Evolutionary conservation across 2,888 invertebrate species (phyloP).

Genomic region (Polydrusus pterygomalis): DNA sequence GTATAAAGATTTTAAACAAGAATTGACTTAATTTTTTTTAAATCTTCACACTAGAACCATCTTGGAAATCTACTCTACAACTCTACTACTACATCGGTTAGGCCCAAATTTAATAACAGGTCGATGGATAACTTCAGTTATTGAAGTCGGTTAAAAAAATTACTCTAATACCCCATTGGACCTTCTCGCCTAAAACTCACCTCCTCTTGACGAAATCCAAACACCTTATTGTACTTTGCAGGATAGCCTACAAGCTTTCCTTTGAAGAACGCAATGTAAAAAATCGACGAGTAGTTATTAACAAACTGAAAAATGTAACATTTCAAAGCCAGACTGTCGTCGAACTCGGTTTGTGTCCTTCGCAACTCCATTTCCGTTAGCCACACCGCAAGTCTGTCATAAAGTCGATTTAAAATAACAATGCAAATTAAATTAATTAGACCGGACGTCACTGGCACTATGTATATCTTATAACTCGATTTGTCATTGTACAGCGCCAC

Average conservation of each 20-base stretch:
- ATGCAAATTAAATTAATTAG: conserved; percentile 86
- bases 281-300: conserved; percentile 91
- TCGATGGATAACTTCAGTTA: too few species aligned
- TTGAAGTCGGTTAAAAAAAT: too few species aligned
- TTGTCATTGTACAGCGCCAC: conserved; percentile 74
- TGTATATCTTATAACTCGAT: conserved; percentile 77
- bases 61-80: too few species aligned
- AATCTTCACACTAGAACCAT: too few species aligned
- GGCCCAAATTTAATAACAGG: too few species aligned
- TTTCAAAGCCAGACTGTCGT: conserved; percentile 89
- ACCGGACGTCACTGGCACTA: conserved; percentile 85
- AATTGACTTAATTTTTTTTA: too few species aligned
- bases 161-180: too few species aligned
- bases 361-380: conserved; percentile 85
- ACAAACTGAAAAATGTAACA: conserved; percentile 92
- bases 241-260: conserved; percentile 88
- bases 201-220: conserved; percentile 83
- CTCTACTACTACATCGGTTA: too few species aligned
- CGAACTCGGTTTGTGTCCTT: conserved; percentile 89
- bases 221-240: conserved; percentile 82
- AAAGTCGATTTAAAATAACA: conserved; percentile 82
- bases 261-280: conserved; percentile 88
- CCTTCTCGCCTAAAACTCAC: conserved; percentile 67
- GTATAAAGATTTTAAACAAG: too few species aligned
- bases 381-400: conserved; percentile 78